Conservation (phyloP, 2,888 invertebrate genomes). For the Mimachlamys varia region DNA sequence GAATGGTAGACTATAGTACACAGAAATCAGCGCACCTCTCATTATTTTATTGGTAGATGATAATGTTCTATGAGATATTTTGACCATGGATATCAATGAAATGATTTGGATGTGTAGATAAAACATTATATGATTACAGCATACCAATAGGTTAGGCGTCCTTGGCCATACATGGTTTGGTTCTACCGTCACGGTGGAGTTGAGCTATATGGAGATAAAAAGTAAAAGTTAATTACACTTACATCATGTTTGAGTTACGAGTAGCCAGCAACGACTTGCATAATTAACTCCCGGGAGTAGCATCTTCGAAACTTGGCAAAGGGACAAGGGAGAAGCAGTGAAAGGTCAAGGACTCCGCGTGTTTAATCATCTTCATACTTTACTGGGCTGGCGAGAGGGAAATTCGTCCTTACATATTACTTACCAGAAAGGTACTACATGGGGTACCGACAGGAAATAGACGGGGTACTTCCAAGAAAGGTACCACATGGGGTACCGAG, state of each 20-base stretch:
- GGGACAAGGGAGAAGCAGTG: background rate
- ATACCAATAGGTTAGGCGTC: too few species aligned
- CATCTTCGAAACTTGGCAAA: slow-evolving; percentile 14
- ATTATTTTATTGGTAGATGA: background rate
- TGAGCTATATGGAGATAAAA: background rate
- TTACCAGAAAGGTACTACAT: too few species aligned
- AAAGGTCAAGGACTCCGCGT: background rate
- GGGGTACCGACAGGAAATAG: too few species aligned
- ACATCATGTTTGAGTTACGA: background rate
- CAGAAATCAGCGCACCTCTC: background rate
- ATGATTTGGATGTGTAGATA: too few species aligned
- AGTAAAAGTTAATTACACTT: slow-evolving; percentile 12
- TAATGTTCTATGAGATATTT: background rate
- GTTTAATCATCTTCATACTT: background rate
- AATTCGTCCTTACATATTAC: too few species aligned
- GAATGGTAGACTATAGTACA: too few species aligned
- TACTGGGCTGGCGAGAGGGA: background rate
- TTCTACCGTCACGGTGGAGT: background rate
- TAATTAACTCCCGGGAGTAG: slow-evolving; percentile 12
- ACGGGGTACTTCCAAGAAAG: background rate
- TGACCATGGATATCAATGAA: background rate
- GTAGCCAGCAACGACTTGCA: background rate
- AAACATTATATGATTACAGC: too few species aligned
- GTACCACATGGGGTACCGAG: background rate
- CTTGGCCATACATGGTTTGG: background rate